These are phyloP conservation scores for Leptocoma aspasia DNA, from an alignment of 2,113 vertebrate species.

Conservation along the genomic window DNA sequence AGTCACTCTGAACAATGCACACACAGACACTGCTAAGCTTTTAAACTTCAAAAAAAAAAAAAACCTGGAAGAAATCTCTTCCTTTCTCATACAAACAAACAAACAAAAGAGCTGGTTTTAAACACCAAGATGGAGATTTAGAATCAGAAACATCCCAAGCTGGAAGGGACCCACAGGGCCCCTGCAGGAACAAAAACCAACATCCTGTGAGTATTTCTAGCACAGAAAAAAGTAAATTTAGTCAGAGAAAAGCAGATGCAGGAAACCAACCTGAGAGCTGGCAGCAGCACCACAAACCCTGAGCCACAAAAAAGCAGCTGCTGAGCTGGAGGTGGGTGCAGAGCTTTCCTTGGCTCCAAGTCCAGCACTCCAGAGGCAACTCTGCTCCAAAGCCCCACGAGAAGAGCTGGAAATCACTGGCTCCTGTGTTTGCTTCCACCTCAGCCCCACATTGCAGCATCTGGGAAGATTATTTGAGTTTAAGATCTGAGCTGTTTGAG, in stretches of 20 bases:
- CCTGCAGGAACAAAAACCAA: neutral
- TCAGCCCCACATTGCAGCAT: neutral
- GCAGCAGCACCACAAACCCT: neutral
- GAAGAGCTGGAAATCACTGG: neutral
- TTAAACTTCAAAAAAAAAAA: neutral
- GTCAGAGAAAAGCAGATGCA: neutral
- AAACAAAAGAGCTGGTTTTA: neutral
- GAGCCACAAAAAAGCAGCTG: slow-evolving; percentile 15
- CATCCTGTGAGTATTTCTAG: neutral
- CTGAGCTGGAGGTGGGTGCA: neutral
- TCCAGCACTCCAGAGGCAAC: neutral
- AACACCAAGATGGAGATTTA: neutral
- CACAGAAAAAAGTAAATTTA: neutral
- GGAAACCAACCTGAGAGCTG: neutral
- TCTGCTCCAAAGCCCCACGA: neutral
- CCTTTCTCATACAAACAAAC: neutral
- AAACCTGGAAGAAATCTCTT: neutral
- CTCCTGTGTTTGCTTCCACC: neutral
- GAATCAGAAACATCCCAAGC: neutral
- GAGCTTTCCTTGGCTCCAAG: neutral
- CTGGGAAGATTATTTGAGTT: neutral
- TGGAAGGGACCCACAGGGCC: neutral
- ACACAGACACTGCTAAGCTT: neutral
- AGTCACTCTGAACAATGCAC: rapidly evolving
- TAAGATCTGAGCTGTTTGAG: neutral